Evolutionary conservation across 2,113 vertebrate species (phyloP).

Genomic region (Chaetorhynchus papuensis): DNA sequence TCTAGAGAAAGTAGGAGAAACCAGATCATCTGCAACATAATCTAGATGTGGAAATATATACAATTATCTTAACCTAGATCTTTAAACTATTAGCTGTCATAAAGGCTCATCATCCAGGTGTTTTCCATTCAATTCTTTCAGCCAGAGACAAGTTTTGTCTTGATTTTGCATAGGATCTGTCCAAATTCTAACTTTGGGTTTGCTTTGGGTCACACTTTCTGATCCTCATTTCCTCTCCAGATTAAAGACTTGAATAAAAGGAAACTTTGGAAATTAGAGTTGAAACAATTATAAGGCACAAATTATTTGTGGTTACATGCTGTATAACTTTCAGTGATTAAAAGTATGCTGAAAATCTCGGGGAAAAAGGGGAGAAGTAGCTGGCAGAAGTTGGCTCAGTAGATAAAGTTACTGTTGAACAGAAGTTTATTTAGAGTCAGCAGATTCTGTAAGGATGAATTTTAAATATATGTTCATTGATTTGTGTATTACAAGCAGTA

Average conservation of each 20-base stretch:
- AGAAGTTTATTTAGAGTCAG: not conserved
- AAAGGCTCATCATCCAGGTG: not conserved
- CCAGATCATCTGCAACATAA: not conserved
- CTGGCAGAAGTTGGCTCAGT: not conserved
- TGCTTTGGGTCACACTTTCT: not conserved
- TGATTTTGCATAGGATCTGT: not conserved
- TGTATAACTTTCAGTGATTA: not conserved
- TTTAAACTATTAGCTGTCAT: not conserved
- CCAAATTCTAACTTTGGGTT: not conserved
- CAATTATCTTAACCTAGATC: not conserved
- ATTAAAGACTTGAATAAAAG: not conserved
- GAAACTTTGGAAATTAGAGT: not conserved
- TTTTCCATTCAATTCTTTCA: not conserved
- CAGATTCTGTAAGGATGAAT: not conserved
- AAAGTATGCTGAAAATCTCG: not conserved
- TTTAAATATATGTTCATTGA: not conserved
- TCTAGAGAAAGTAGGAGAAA: not conserved
- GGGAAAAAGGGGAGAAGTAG: not conserved
- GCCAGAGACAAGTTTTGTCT: not conserved
- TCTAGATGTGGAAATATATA: not conserved
- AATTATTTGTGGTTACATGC: not conserved
- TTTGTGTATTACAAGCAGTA: not conserved
- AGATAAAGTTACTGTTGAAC: not conserved
- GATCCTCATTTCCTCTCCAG: not conserved
- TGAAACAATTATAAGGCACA: not conserved